Conservation (phyloP, 2,797 vertebrate genomes). For the Rhinichthys osculus region DNA sequence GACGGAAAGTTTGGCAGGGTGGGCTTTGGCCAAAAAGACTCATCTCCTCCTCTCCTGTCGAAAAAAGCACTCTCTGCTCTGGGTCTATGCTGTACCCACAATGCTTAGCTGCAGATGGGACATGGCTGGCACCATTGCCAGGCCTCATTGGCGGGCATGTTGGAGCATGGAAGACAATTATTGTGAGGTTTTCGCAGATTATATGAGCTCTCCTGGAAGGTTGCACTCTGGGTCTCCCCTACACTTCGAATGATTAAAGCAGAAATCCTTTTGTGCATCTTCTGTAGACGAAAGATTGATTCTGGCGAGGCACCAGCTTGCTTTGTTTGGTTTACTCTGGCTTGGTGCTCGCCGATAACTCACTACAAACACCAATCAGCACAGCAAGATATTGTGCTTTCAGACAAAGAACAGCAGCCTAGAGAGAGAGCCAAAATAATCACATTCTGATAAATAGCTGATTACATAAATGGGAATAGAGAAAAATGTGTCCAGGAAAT, state of each 20-base stretch:
- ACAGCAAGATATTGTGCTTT: slow-evolving; percentile 57
- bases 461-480: slow-evolving; percentile 58
- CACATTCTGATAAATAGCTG: slow-evolving; percentile 66
- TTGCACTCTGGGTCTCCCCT: slow-evolving; percentile 17
- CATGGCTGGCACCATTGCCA: slow-evolving; percentile 16
- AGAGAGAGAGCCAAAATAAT: slow-evolving; percentile 55
- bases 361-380: slow-evolving; percentile 63
- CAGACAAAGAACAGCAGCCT: slow-evolving; percentile 63
- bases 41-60: neutral
- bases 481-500: slow-evolving; percentile 52
- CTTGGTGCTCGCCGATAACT: slow-evolving; percentile 58
- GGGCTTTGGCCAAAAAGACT: slow-evolving; percentile 31
- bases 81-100: slow-evolving; percentile 38
- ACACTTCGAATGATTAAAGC: slow-evolving; percentile 39
- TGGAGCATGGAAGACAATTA: slow-evolving; percentile 52
- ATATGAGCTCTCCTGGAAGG: slow-evolving; percentile 15
- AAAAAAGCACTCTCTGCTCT: slow-evolving; percentile 18
- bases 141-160: slow-evolving; percentile 34
- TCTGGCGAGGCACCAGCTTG: slow-evolving; percentile 39
- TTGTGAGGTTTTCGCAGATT: slow-evolving; percentile 6
- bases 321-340: slow-evolving; percentile 42
- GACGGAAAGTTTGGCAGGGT: slow-evolving; percentile 32
- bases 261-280: slow-evolving; percentile 30
- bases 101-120: slow-evolving; percentile 41
- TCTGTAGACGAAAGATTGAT: slow-evolving; percentile 42